Percentiles rank a stretch among this genome's conserved stretches.
Conservation (phyloP, 2,888 invertebrate species). For the Apotomis capreana region DNA sequence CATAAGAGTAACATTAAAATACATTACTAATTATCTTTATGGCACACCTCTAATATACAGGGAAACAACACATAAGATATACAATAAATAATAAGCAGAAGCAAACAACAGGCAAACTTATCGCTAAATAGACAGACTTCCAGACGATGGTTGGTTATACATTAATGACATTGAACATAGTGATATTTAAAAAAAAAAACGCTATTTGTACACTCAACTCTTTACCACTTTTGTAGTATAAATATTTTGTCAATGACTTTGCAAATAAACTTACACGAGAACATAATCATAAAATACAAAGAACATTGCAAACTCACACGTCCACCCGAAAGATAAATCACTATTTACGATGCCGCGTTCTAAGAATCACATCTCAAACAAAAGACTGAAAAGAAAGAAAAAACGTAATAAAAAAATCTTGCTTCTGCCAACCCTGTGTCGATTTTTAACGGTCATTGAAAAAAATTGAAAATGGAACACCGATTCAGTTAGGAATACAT, state of each 20-base stretch:
- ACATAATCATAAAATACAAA: constrained; percentile 14
- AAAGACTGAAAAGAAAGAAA: constrained; percentile 42
- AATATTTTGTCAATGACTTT: constrained; percentile 20
- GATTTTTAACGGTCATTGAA: constrained; percentile 47
- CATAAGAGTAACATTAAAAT: no score
- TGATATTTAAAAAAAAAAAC: background rate
- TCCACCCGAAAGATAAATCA: constrained; percentile 29
- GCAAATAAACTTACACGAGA: constrained; percentile 4
- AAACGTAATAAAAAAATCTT: constrained; percentile 39
- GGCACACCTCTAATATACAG: no score
- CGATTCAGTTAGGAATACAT: constrained; percentile 50
- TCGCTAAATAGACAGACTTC: no score
- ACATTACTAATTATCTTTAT: no score
- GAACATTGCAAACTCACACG: constrained; percentile 23
- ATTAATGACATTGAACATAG: no score
- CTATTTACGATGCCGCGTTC: constrained; percentile 27
- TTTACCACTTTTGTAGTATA: background rate
- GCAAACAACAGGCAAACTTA: no score
- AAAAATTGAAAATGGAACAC: constrained; percentile 48
- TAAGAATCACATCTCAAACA: constrained; percentile 37
- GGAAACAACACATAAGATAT: no score
- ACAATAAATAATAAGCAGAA: no score
- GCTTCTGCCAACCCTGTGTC: constrained; percentile 49
- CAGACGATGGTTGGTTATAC: no score
- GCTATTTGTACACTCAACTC: no score